Base-by-base conservation (phyloP, 2,888 invertebrate species). In the Drosophila phalerata region DNA sequence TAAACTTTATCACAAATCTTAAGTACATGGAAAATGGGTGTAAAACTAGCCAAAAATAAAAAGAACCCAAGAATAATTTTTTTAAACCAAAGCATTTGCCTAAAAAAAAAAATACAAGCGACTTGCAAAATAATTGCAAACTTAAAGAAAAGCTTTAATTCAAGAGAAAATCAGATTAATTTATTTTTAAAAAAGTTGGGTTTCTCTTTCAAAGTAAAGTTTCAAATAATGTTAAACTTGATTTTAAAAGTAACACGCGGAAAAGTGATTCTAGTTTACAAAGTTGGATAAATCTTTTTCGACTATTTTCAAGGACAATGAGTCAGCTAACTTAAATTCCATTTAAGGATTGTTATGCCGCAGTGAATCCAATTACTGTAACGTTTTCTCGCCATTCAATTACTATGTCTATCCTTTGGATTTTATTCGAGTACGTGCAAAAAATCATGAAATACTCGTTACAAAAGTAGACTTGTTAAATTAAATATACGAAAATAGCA, bases 391-490 rank as follows among this genome's bases (percentile, higher is more conserved):
- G n/a, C 30, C 42, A 56, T 37, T 43, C 22, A 51, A 47, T 68
- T 51, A 17, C 6, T 15, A 10, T n/a, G 30, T 22, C 11, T 67
- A 32, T 67, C 17, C 42, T 22, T 17, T 42, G 9, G 42, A 43
- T 38, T 49, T 38, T n/a, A 25, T 37, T 25, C 37, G 32, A 43
- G 19, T 43, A 69, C 69, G 43, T 70, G 57, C 45, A 43, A 52
- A 56, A 56, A 56, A 56, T 56, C 34, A 19, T 11, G 19, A 60
- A 22, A 47, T 55, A 19, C 15, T n/a, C 4, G 15, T 34, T 22
- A 40, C 32, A 43, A 53, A 56, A 40, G 47, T 32, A 13, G 32
- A 11, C 43, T 28, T 25, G 34, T 37, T 37, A 4, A 34, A 30
- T 40, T 40, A 6, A 40, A 37, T 49, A 43, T 30, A 17, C 5